A percentile compares a stretch with the other conserved stretches of the same genome.
Conservation (phyloP, 1,140 invertebrate species). For the Penaeus chinensis region DNA sequence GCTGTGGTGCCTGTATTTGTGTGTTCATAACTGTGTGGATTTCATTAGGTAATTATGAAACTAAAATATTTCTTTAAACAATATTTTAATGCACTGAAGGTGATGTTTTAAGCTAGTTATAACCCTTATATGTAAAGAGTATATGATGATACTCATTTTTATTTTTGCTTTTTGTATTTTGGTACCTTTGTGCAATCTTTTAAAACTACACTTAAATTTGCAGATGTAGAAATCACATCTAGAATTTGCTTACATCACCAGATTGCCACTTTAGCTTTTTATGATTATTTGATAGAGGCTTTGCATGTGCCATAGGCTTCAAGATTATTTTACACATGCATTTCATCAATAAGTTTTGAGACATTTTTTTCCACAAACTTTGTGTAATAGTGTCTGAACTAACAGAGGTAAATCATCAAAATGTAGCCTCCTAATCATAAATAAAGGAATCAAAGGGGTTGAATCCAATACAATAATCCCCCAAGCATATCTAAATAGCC, state of each 20-base stretch:
- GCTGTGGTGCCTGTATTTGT: conserved; percentile 28
- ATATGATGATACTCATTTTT: conserved; percentile 42
- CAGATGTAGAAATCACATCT: conserved; percentile 47
- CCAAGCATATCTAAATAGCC: too few relatives aligned
- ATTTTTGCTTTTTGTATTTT: conserved; percentile 33
- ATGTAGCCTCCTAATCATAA: neutral
- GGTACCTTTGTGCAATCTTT: conserved; percentile 19
- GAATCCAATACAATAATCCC: too few relatives aligned
- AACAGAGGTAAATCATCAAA: conserved; percentile 55
- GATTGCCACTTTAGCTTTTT: conserved; percentile 33
- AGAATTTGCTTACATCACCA: conserved; percentile 54
- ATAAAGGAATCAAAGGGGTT: too few relatives aligned
- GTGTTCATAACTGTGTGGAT: conserved; percentile 17
- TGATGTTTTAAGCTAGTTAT: conserved; percentile 16
- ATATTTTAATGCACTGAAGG: conserved; percentile 29
- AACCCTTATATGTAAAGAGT: conserved; percentile 21
- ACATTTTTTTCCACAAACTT: conserved; percentile 38
- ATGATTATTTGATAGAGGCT: conserved; percentile 49
- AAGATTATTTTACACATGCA: conserved; percentile 52
- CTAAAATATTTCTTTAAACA: conserved; percentile 12
- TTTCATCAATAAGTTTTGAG: conserved; percentile 46
- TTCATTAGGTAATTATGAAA: neutral
- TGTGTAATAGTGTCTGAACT: conserved; percentile 46
- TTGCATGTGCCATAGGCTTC: conserved; percentile 56
- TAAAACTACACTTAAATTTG: conserved; percentile 23